phyloP scores from a whole-genome alignment of 2,888 invertebrate species.

The Drosophila nigritarsus region DNA sequence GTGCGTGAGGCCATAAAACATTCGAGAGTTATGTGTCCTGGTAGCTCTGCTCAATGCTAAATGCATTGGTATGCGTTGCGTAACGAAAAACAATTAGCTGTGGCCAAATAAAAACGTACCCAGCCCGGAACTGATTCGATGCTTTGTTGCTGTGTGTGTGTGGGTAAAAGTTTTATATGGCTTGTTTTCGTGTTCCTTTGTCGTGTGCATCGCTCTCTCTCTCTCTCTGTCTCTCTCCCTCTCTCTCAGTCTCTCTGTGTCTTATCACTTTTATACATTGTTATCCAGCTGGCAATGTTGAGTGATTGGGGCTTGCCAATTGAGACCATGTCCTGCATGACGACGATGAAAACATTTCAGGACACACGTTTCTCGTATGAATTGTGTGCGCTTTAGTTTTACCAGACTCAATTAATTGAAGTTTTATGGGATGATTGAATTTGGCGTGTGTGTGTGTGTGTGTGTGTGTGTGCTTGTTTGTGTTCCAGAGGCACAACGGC shows the following conservation, averaged over 20 bases:
- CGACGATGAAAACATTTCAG: slow-evolving; percentile 26
- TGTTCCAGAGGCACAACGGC: not conserved
- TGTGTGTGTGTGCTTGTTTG: not conserved
- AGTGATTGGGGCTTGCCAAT: slow-evolving; percentile 62
- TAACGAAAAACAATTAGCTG: slow-evolving; percentile 79
- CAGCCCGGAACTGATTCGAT: slow-evolving; percentile 35
- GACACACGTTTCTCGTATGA: slow-evolving; percentile 35
- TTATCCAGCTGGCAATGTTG: slow-evolving; percentile 48
- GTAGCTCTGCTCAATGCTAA: slow-evolving; percentile 51
- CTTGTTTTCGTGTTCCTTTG: slow-evolving; percentile 60
- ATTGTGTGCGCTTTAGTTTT: slow-evolving; percentile 51
- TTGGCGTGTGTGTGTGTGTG: slow-evolving; percentile 6
- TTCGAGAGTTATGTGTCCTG: slow-evolving; percentile 68
- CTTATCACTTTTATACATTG: slow-evolving; percentile 72
- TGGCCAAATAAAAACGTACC: slow-evolving; percentile 67
- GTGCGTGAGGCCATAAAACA: slow-evolving; percentile 78
- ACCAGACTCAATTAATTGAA: slow-evolving; percentile 72
- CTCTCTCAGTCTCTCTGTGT: slow-evolving; percentile 19
- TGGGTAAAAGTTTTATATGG: slow-evolving; percentile 63
- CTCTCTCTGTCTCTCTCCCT: slow-evolving; percentile 10
- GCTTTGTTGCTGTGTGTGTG: slow-evolving; percentile 34
- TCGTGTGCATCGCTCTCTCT: slow-evolving; percentile 9
- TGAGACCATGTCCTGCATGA: slow-evolving; percentile 45
- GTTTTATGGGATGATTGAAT: slow-evolving; percentile 65
- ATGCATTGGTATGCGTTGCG: slow-evolving; percentile 79